phyloP scores from a whole-genome alignment of 2,888 invertebrate genomes.

The Allolobophora icterica region DNA sequence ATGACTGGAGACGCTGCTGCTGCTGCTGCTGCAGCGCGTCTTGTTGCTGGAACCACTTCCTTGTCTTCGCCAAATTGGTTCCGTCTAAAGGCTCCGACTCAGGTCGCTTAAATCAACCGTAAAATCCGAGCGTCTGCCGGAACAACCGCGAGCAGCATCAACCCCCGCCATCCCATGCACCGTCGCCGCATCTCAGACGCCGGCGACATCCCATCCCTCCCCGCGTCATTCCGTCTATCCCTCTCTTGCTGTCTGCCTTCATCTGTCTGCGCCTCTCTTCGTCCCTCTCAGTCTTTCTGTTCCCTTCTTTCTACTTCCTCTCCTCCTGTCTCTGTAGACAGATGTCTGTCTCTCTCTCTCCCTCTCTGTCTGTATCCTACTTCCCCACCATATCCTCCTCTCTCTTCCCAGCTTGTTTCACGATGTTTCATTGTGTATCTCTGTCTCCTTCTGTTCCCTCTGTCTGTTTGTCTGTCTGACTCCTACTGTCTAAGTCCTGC shows the following conservation, averaged over 20 bases:
- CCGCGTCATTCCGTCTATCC: neutral
- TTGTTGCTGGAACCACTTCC: neutral
- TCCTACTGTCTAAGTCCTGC: neutral
- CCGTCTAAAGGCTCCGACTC: neutral
- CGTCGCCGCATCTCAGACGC: neutral
- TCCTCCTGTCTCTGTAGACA: too few relatives aligned
- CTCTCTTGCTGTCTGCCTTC: neutral
- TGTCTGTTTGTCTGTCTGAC: neutral
- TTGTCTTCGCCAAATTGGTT: neutral
- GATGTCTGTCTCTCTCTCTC: too few relatives aligned
- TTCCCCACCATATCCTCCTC: too few relatives aligned
- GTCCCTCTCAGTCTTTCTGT: neutral
- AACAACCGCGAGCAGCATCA: neutral
- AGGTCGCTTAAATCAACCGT: conserved; percentile 9
- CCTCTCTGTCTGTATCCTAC: too few relatives aligned
- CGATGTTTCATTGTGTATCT: neutral
- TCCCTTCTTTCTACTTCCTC: neutral
- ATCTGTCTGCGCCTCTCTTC: neutral
- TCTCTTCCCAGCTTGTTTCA: too few relatives aligned
- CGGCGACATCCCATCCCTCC: neutral
- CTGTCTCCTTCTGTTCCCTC: neutral
- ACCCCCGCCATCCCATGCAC: neutral
- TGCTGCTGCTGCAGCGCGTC: neutral
- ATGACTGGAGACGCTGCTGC: neutral
- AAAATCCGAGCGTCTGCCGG: neutral